Evolutionary conservation across 2,113 vertebrate genomes (phyloP), one percentile per base, ranked within the genome.

Genomic region (Ceyx margarethae): DNA sequence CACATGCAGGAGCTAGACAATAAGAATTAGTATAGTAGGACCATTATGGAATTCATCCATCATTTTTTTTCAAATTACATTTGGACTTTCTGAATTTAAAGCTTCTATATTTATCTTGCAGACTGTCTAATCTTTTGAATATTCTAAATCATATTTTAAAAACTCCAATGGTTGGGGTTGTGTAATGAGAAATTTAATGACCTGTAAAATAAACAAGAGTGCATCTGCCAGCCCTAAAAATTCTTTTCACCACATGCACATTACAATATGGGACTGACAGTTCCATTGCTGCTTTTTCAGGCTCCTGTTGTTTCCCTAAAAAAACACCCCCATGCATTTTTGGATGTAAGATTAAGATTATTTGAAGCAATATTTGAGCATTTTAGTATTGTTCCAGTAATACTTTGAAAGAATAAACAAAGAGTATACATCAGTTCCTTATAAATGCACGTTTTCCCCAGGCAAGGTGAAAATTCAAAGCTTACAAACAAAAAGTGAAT

Each of bases 111-210:
- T 81, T 95, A 93, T 95, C 93, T 93, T 94, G 66, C 61, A 61
- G 31, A 48, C 60, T 75, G 69, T 50, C 81, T 89, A 62, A 81
- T 94, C 94, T 97, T 93, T 67, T 7, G 42, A 72, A 96, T 93
- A 90, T 89, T 94, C 76, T 87, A 86, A 89, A 93, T 95, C 77
- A 85, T 91, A 94, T 96, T 96, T 93, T 94, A 86, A 95, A 48
- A 97, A 94, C 28, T 56, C 90, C 93, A 80, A 91, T 79, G 92
- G 95, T 42, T 89, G 94, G 91, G 83, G 97, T 96, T 90, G 83
- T 97, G 65, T 97, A 95, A 95, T 93, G 85, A 87, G 95, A 94
- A 94, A 94, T 94, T 94, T 97, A 97, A 97, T 67, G 94, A 92
- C 93, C 89, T 95, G 87, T 89, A 93, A 96, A 97, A 96, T 89